Conservation (phyloP, 2,888 invertebrate species). For the Aporophyla lueneburgensis region DNA sequence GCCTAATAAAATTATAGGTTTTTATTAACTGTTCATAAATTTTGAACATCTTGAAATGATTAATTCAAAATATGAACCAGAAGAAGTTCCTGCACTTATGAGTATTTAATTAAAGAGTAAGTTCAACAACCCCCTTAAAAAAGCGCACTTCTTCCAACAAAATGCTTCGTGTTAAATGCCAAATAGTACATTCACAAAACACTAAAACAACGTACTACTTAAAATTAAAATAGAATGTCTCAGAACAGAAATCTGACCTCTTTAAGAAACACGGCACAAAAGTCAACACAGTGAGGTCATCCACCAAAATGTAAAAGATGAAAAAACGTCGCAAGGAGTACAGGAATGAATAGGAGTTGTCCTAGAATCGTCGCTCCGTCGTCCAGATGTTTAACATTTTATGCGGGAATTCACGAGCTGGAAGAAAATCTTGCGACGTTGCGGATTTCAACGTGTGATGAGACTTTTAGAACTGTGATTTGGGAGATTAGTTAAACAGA, state of each 20-base stretch:
- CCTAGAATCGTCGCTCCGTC: constrained; percentile 73
- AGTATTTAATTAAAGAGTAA: not conserved
- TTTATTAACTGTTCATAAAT: too few species aligned
- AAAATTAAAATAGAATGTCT: constrained; percentile 17
- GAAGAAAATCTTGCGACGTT: constrained; percentile 35
- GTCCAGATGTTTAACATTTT: constrained; percentile 83
- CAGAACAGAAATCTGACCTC: constrained; percentile 8
- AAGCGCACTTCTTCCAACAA: too few species aligned
- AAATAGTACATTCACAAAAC: not conserved
- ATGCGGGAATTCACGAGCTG: constrained; percentile 65
- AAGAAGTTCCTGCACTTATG: too few species aligned
- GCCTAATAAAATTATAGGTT: too few species aligned
- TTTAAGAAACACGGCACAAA: constrained; percentile 33
- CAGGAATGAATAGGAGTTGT: constrained; percentile 79
- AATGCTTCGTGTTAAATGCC: not conserved
- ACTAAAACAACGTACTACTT: not conserved
- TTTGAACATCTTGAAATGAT: too few species aligned
- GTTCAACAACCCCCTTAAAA: not conserved
- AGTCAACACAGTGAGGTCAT: constrained; percentile 47
- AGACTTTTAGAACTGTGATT: constrained; percentile 14
- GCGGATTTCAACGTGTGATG: constrained; percentile 29
- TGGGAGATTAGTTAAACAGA: not conserved
- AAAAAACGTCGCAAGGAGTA: constrained; percentile 74
- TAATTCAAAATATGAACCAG: too few species aligned
- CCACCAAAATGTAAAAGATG: constrained; percentile 74